Evolutionary conservation across 2,797 vertebrate species (phyloP).

Genomic region (Ptychobarbus kaznakovi): DNA sequence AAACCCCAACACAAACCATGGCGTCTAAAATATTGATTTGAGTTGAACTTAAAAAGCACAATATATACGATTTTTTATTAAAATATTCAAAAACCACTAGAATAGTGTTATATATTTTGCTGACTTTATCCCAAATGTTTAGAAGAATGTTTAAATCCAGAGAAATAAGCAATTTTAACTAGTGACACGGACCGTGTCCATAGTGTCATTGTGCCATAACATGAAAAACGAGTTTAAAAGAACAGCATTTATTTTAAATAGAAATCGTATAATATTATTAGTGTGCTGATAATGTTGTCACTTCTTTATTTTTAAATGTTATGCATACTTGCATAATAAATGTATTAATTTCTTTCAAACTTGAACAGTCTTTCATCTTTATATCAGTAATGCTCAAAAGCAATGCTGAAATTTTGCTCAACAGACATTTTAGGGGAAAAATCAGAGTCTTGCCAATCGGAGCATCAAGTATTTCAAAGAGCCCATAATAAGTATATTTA

Average conservation of each 20-base stretch:
- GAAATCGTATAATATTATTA: background rate
- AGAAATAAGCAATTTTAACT: too few relatives aligned
- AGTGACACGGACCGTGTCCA: too few relatives aligned
- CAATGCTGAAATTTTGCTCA: background rate
- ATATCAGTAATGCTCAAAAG: background rate
- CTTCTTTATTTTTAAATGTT: background rate
- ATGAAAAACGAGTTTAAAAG: background rate
- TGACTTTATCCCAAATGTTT: too few relatives aligned
- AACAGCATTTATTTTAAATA: background rate
- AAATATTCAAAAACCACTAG: too few relatives aligned
- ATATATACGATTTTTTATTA: too few relatives aligned
- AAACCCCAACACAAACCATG: background rate
- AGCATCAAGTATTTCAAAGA: background rate
- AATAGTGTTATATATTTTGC: too few relatives aligned
- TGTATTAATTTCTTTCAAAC: background rate
- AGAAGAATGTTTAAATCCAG: too few relatives aligned
- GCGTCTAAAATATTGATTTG: background rate
- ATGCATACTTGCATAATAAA: background rate
- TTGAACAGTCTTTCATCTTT: background rate
- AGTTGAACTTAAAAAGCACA: background rate
- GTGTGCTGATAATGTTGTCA: background rate
- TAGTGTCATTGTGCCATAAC: background rate
- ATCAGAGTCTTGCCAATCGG: background rate
- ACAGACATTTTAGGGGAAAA: background rate
- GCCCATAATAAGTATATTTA: background rate